Conservation (phyloP, 2,797 vertebrate genomes). For the Synanceia verrucosa region DNA sequence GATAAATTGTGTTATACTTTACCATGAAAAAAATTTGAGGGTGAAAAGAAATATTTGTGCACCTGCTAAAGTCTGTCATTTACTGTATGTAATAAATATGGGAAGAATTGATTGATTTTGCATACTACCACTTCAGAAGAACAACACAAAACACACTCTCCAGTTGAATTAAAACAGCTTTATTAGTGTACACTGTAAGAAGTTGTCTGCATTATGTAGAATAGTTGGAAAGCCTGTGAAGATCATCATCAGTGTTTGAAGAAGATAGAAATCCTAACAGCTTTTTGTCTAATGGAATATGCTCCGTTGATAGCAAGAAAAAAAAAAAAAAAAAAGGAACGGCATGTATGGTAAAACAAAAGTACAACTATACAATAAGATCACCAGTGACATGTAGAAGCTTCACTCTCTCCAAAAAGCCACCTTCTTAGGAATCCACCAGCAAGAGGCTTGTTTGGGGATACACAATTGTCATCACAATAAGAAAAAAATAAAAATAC, state of each 20-base stretch:
- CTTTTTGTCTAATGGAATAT: conserved; percentile 87
- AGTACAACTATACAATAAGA: conserved; percentile 77
- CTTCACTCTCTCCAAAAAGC: conserved; percentile 62
- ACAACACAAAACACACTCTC: neutral
- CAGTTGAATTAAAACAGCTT: conserved; percentile 87
- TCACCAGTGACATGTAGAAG: conserved; percentile 74
- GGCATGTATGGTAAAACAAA: conserved; percentile 59
- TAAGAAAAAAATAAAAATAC: conserved; percentile 31
- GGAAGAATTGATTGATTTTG: no score
- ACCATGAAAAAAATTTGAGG: no score
- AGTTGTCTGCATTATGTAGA: conserved; percentile 89
- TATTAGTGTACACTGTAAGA: conserved; percentile 95
- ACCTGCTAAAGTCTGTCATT: no score
- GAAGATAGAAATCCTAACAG: conserved; percentile 88
- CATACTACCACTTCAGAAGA: neutral
- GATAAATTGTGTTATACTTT: no score
- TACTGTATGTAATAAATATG: no score
- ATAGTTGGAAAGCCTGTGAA: conserved; percentile 87
- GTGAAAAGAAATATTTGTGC: neutral
- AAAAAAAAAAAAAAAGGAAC: conserved; percentile 57
- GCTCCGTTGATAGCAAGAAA: conserved; percentile 79
- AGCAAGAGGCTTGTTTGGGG: conserved; percentile 48
- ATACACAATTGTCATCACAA: conserved; percentile 73
- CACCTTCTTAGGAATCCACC: conserved; percentile 23
- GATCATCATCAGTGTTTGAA: conserved; percentile 75